A percentile compares a stretch with the other conserved stretches of the same genome.
Evolutionary conservation across 2,888 invertebrate genomes (phyloP).

Genomic region (Anarsia innoxiella): DNA sequence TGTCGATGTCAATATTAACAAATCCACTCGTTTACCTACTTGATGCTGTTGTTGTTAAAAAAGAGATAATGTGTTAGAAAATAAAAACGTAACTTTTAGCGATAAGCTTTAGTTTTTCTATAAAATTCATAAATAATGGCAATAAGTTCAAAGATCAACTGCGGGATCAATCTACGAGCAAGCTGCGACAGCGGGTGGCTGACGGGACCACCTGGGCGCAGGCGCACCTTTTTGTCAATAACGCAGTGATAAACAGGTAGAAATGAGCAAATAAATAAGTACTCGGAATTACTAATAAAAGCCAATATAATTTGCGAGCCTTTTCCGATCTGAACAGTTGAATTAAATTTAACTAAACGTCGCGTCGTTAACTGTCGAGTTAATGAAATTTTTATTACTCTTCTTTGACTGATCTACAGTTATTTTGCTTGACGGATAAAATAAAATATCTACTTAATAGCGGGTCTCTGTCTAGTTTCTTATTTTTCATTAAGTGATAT

Average conservation of each 20-base stretch:
- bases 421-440: too few relatives aligned
- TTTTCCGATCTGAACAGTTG: too few relatives aligned
- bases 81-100: not conserved
- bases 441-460: too few relatives aligned
- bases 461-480: too few relatives aligned
- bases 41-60: too few relatives aligned
- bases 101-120: not conserved
- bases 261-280: not conserved
- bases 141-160: slow-evolving; percentile 16
- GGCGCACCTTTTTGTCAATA: slow-evolving; percentile 11
- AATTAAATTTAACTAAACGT: too few relatives aligned
- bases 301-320: slow-evolving; percentile 7
- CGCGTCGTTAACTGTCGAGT: too few relatives aligned
- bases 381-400: too few relatives aligned
- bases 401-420: too few relatives aligned
- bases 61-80: not conserved
- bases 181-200: slow-evolving; percentile 12
- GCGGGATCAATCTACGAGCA: slow-evolving; percentile 9
- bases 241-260: slow-evolving; percentile 5
- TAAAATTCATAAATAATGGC: slow-evolving; percentile 9
- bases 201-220: slow-evolving; percentile 14
- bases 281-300: not conserved
- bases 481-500: too few relatives aligned
- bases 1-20: too few relatives aligned
- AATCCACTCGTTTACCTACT: too few relatives aligned